Conservation (phyloP, 2,113 vertebrate genomes). For the Oreochromis aureus region DNA sequence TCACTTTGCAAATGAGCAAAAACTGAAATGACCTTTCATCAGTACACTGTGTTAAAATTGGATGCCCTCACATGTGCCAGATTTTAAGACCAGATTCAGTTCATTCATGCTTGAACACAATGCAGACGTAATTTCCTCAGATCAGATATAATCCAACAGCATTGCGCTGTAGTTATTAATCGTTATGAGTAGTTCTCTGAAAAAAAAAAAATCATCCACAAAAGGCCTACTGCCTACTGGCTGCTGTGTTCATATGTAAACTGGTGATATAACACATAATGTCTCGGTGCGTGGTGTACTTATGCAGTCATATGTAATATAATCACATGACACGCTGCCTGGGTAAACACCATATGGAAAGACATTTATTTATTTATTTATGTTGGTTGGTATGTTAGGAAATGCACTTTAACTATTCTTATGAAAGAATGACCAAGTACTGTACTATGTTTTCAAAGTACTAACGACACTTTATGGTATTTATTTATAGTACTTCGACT, state of each 20-base stretch:
- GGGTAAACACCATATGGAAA: background rate
- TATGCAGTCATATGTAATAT: background rate
- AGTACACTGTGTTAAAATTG: background rate
- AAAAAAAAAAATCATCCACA: background rate
- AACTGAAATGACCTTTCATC: background rate
- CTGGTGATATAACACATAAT: background rate
- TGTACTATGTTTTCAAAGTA: background rate
- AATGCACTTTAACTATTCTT: background rate
- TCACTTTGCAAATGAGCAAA: background rate
- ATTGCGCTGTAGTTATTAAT: background rate
- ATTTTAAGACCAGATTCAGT: background rate
- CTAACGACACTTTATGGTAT: background rate
- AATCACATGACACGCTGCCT: background rate
- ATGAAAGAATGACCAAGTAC: background rate
- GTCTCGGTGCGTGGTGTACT: background rate
- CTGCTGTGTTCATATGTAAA: background rate
- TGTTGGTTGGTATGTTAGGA: background rate
- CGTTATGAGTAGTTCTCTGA: background rate
- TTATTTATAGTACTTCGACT: background rate
- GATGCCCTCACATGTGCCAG: background rate
- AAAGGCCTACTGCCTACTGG: background rate
- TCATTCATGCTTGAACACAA: slow-evolving; percentile 9
- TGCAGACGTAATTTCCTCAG: background rate
- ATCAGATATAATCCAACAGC: slow-evolving; percentile 21
- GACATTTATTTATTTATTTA: background rate